Conservation (phyloP, 2,113 vertebrate species). For the Labeo rohita region DNA sequence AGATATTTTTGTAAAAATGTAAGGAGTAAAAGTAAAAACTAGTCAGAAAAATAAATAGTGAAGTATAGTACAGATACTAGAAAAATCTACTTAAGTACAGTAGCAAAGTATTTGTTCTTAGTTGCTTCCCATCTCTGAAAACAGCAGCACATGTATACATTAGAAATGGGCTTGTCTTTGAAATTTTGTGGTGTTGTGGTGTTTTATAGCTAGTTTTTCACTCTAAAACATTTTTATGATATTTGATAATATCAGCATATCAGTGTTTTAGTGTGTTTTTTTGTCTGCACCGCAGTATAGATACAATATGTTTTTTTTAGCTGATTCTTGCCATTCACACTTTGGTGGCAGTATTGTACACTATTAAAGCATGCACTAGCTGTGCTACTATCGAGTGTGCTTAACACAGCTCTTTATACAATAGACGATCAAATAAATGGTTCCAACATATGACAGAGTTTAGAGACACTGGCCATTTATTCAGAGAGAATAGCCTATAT, state of each 20-base stretch:
- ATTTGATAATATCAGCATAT: background rate
- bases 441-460: conserved; percentile 45
- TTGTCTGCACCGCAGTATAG: background rate
- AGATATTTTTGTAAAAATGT: too few relatives aligned
- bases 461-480: conserved; percentile 47
- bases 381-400: background rate
- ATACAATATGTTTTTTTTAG: background rate
- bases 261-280: background rate
- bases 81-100: too few relatives aligned
- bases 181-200: background rate
- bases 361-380: background rate
- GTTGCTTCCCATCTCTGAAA: too few relatives aligned
- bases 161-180: background rate
- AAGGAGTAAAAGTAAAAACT: too few relatives aligned
- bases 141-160: background rate
- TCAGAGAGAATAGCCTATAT: conserved; percentile 49
- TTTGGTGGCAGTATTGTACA: background rate
- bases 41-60: too few relatives aligned
- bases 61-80: too few relatives aligned
- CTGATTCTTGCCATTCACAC: background rate
- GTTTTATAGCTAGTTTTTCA: background rate
- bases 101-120: too few relatives aligned
- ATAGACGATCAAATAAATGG: conserved; percentile 29
- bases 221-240: background rate
- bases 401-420: conserved; percentile 13